Evolutionary conservation across 1,140 invertebrate genomes (phyloP).

Genomic region (Calliopsis andreniformis): DNA sequence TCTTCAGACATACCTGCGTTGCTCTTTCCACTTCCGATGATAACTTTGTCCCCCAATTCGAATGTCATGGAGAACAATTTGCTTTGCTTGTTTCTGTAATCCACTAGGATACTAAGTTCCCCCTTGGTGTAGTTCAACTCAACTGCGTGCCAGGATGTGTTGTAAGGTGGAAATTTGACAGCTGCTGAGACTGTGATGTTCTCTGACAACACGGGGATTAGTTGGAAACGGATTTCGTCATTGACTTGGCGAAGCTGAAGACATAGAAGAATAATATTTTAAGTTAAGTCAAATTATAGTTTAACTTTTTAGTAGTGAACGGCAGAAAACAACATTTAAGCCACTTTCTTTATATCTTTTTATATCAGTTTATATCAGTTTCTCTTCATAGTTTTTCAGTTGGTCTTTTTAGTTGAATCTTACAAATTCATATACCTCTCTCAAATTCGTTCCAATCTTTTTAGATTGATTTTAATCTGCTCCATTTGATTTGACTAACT

Average conservation of each 20-base stretch:
- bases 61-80: constrained; percentile 84
- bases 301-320: no score
- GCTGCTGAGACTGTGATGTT: constrained; percentile 89
- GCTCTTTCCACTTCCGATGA: constrained; percentile 89
- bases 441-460: no score
- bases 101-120: constrained; percentile 87
- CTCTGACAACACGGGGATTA: constrained; percentile 86
- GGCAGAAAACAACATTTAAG: no score
- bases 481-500: no score
- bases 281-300: no score
- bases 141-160: constrained; percentile 89
- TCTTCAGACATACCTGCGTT: constrained; percentile 75
- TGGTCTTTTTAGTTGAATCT: no score
- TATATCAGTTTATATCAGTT: no score
- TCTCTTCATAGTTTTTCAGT: no score
- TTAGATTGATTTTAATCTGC: no score
- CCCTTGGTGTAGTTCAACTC: constrained; percentile 89
- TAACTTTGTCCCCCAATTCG: constrained; percentile 83
- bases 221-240: constrained; percentile 91
- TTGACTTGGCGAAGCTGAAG: constrained; percentile 88
- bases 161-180: constrained; percentile 88
- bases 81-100: constrained; percentile 87
- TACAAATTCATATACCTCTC: no score
- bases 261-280: constrained; percentile 24
- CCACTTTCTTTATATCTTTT: no score